Evolutionary conservation across 2,113 vertebrate species (phyloP), one percentile per base, ranked within the genome.

Genomic region (Ceyx margarethae): DNA sequence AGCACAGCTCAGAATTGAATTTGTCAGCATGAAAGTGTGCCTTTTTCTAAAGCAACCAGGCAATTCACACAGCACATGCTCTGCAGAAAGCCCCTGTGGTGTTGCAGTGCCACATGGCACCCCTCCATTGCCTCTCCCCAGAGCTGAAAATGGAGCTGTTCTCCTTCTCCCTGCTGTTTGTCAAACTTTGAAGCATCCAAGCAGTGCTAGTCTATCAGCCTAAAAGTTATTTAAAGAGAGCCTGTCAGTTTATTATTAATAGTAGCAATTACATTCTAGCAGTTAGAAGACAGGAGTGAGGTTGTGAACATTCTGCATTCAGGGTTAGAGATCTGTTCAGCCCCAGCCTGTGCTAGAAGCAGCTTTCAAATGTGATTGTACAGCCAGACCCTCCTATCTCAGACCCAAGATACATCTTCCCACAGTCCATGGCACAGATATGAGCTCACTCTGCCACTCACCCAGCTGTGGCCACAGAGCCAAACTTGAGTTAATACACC

Each of bases 221-320:
- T 81, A 43, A 80, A 45, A 79, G 67, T 91, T 96, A 93, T 80
- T 94, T 93, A 89, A 94, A 89, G 75, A 75, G 48, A 95, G 64
- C 42, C 75, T 89, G 87, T 67, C 93, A 91, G 51, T 85, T 85
- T 91, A 91, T 91, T 92, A 94, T 91, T 91, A 94, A 92, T 82
- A 93, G 78, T 17, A 87, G 78, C 89, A 95, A 96, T 92, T 89
- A 92, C 72, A 80, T 85, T 87, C 76, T 35, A 87, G 81, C 85
- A 50, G 79, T 75, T 91, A 85, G 72, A 92, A 89, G 85, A 91
- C 75, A 89, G 69, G 54, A 79, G 54, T 64, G 87, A 88, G 75
- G 82, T 58, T 51, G 81, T 25, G 31, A 91, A 71, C 0, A 3
- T 37, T 66, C 31, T 46, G 75, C 33, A 92, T 75, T 33, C 0